Evolutionary conservation across 1,140 invertebrate species (phyloP), one percentile per base, ranked within the genome.

Genomic region (Bombus pascuorum): DNA sequence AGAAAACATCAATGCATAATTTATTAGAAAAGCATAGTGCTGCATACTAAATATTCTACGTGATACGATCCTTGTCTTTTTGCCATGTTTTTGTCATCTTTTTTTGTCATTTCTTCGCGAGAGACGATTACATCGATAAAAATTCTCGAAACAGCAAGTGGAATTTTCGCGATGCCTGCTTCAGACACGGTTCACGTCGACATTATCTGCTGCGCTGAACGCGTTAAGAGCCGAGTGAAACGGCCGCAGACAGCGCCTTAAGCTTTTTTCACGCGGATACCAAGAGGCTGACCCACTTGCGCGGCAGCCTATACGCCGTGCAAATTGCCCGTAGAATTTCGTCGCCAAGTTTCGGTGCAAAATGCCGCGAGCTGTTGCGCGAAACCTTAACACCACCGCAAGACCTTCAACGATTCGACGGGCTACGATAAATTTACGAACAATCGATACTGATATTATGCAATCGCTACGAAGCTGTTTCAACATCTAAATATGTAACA

Each of bases 221-320:
- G 62, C 76, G 62, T 83, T 71, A 57, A 62, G 68, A 76, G 78
- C 77, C 32, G 34, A 82, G 83, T 65, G 80, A 79, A 83, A 86
- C 83, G 68, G 75, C 71, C 79, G 87, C 77, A 79, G 86, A 83
- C 83, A 83, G 80, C 83, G 87, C 84, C 88, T 88, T 78, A 85
- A 68, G 87, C 87, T 86, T 81, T 85, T 85, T 68, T 59, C 80
- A 79, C 86, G 81, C 77, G 74, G 59, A 34, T 32, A 73, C 68
- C 77, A 81, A 83, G 87, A 73, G 81, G 74, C 39, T 89, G 88
- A 89, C 88, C 88, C 87, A 89, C 87, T 88, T 88, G 88, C 84
- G 81, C 25, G 59, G 47, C 47, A 77, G 86, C 25, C 79, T 74
- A 18, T 57, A 77, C 79, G 59, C 59, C 87, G 71, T 83, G 71